Conservation (phyloP, 92 coral and sea anemone genomes). For the Paramuricea clavata region DNA sequence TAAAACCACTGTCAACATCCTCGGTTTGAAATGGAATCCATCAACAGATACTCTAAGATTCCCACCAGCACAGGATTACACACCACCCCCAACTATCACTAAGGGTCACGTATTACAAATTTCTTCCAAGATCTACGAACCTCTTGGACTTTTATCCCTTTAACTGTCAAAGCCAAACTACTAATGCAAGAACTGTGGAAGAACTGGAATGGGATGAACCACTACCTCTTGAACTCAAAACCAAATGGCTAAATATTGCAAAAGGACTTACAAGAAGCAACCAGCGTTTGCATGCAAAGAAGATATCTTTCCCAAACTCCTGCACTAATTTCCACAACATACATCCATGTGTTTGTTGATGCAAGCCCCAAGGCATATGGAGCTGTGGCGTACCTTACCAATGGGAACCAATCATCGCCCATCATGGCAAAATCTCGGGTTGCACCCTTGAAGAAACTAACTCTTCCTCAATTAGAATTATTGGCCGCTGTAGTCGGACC, state of each 20-base stretch:
- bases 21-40: constrained; percentile 41
- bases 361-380: no score
- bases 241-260: constrained; percentile 50
- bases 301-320: constrained; percentile 38
- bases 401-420: no score
- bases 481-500: no score
- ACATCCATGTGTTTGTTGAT: no score
- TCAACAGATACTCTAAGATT: constrained; percentile 12
- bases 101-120: constrained; percentile 2
- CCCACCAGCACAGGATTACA: constrained; percentile 3
- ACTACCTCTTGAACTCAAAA: constrained; percentile 49
- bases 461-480: constrained; percentile 56
- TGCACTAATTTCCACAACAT: background rate
- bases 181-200: constrained; percentile 73
- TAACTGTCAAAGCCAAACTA: constrained; percentile 63
- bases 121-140: constrained; percentile 49
- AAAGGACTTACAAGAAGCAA: constrained; percentile 54
- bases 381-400: no score
- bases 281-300: constrained; percentile 54
- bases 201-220: constrained; percentile 72
- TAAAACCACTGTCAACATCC: constrained; percentile 29
- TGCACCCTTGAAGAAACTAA: constrained; percentile 53
- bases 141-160: constrained; percentile 63
- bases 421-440: no score
- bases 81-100: constrained; percentile 25